Evolutionary conservation across 2,888 invertebrate genomes (phyloP), one percentile per base, ranked within the genome.

Genomic region (Spodoptera picta): DNA sequence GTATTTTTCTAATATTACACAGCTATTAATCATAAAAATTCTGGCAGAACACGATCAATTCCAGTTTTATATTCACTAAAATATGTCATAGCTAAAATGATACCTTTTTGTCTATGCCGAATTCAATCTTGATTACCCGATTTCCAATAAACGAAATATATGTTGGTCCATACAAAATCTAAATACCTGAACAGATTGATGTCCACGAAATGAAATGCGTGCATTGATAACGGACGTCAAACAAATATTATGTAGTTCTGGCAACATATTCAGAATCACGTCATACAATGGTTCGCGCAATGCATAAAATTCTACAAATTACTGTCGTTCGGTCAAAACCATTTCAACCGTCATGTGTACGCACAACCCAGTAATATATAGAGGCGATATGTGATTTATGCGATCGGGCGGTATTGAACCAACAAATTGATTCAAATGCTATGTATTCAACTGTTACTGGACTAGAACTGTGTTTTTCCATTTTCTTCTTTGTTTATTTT

Each of bases 371-470:
- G 83, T 82, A 83, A 89, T 90, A 88, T 87, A 87, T 90, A 88
- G 89, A 76, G 79, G 82, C 85, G 86, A 85, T 86, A 75, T 82
- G 79, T 87, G 88, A 88, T 88, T 88, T 88, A 87, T 86, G 64
- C 66, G 77, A 83, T 80, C 82, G 81, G 63, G 41, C 71, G 76
- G 82, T 83, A 86, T 85, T 83, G 87, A 71, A 68, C 80, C 84
- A 87, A 89, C 88, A 89, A 91, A 91, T 90, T 90, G 91, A 90
- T 89, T 82, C 81, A 73, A 85, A 77, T 77, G 63, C 74, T 63
- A 54, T 61, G 55, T 72, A 61, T 79, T 58, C 59, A 54, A 73
- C 60, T 57, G 69, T 63, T 59, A 51, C 70, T 58, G 50, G 43
- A 41, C 14, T 43, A 51, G 4, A 19, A n/a, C 19, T 52, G 46